Percentiles rank a stretch among this genome's conserved stretches.
Conservation (phyloP, 2,797 vertebrate genomes). For the Natrix natrix region DNA sequence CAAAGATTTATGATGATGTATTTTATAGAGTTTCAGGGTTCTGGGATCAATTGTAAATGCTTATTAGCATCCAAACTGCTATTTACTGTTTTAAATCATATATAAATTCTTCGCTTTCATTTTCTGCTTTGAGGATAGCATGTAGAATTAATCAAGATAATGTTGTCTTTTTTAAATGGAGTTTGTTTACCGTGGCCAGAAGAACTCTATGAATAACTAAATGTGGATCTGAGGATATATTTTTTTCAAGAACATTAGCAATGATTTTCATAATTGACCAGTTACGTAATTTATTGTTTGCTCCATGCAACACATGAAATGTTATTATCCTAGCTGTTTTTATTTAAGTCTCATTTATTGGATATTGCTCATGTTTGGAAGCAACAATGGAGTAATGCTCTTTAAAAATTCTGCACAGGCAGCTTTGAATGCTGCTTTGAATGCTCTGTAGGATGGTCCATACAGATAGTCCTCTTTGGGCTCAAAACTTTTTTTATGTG, state of each 20-base stretch:
- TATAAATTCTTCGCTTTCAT: background rate
- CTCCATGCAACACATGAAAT: background rate
- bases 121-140: constrained; percentile 3
- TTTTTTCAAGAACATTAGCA: background rate
- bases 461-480: background rate
- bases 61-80: constrained; percentile 25
- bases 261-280: background rate
- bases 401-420: background rate
- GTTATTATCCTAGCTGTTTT: background rate
- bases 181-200: background rate
- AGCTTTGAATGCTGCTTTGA: background rate
- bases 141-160: background rate
- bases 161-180: background rate
- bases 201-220: constrained; percentile 4
- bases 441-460: background rate
- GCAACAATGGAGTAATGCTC: background rate
- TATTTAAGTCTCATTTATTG: background rate
- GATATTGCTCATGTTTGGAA: background rate
- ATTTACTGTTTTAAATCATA: constrained; percentile 19
- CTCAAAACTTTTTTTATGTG: background rate
- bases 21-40: constrained; percentile 17
- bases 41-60: constrained; percentile 26
- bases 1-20: constrained; percentile 15
- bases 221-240: background rate
- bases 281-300: background rate